Evolutionary conservation across 1,140 invertebrate species (phyloP).

Genomic region (Zaprionus ornatus): DNA sequence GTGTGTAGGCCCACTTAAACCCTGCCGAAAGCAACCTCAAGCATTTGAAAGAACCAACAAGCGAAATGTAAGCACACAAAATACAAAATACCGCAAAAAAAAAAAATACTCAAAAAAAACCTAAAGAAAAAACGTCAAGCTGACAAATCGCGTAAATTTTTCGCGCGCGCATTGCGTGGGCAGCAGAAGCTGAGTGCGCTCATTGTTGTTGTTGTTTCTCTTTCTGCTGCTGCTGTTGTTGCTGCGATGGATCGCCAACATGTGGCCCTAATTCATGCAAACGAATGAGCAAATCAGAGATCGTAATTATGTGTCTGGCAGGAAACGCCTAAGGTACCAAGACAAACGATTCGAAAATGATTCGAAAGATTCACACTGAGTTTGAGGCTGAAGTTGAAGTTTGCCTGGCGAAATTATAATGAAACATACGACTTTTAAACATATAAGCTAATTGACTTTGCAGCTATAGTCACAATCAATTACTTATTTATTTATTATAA

Average conservation of each 20-base stretch:
- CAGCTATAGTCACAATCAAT: too few species aligned
- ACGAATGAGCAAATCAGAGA: conserved; percentile 30
- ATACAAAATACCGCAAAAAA: conserved; percentile 45
- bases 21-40: conserved; percentile 79
- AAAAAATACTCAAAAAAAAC: conserved; percentile 24
- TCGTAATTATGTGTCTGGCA: conserved; percentile 40
- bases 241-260: conserved; percentile 35
- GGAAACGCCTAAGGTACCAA: conserved; percentile 48
- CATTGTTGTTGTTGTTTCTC: conserved; percentile 12
- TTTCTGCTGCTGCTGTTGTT: conserved; percentile 3
- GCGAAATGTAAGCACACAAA: conserved; percentile 52
- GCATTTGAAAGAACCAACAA: conserved; percentile 71
- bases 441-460: too few species aligned
- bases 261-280: conserved; percentile 54
- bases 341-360: neutral
- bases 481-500: neutral
- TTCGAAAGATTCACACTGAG: conserved; percentile 6
- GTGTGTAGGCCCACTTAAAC: conserved; percentile 76
- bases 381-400: neutral
- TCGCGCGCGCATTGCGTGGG: conserved; percentile 49
- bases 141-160: conserved; percentile 53
- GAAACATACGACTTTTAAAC: too few species aligned
- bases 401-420: neutral
- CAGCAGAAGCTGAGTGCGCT: conserved; percentile 28
- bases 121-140: conserved; percentile 11